Evolutionary conservation across 2,888 invertebrate genomes (phyloP), one percentile per base, ranked within the genome.

Genomic region (Amphipoea lucens): DNA sequence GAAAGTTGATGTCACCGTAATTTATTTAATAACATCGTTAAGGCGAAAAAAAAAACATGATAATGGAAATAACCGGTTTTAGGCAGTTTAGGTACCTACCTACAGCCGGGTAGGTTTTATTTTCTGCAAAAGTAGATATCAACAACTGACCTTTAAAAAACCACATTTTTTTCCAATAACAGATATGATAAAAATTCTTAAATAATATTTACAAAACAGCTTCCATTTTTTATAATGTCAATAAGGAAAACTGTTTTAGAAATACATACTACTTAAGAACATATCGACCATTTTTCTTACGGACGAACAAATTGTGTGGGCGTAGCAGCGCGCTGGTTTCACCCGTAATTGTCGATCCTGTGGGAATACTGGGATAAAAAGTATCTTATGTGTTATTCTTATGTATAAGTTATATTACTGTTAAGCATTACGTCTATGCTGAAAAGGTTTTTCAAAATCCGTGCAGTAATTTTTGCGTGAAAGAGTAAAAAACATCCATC

Each of bases 101-200:
- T 60, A 54, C 36, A 54, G 3, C 40, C 42, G 29, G 36, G 5
- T 78, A 57, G 11, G 14, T 84, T 70, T 65, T 51, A 57, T 42
- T 79, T 51, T 23, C 60, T 20, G 51, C 12, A 45, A 51, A 65
- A 65, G 14, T 14, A 17, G 36, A 65, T 29, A 66, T 1, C 42
- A n/a, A 17, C 36, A 62, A 40, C 17, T 83, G 65, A 83, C 65
- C 51, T 60, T 78, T 77, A 23, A 17, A n/a, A 60, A 36, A 20
- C 36, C 6, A 12, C 11, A 20, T 45, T n/a, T 67, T 73, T 66
- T 17, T n/a, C 4, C 4, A 14, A n/a, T 36, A 36, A 17, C 0
- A 17, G 0, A 4, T 48, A 12, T 4, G 20, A n/a, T 66, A 77
- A 76, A 51, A 20, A 60, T 36, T 77, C 48, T n/a, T 42, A 36